Percentiles rank a stretch among this genome's conserved stretches.
These are phyloP conservation scores for Hormiphora californensis DNA, from an alignment of 37 sponge, comb jelly and placozoan species.

Conservation along the genomic window DNA sequence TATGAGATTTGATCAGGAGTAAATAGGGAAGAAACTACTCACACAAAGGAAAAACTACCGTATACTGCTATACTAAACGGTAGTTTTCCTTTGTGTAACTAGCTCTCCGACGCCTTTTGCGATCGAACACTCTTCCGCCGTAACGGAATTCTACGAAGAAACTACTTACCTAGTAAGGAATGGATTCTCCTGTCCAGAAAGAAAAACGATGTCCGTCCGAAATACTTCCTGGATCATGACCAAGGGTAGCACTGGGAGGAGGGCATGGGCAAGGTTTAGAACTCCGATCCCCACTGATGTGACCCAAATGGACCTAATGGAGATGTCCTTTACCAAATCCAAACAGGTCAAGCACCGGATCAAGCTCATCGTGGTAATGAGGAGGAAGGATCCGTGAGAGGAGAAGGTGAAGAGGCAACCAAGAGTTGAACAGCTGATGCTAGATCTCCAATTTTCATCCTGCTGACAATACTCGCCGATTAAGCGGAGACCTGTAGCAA, in stretches of 20 bases:
- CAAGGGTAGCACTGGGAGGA: neutral
- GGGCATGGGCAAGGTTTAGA: neutral
- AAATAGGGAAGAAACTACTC: too few relatives aligned
- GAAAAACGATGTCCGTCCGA: neutral
- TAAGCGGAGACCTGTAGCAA: neutral
- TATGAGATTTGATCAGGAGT: too few relatives aligned
- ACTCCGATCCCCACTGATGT: neutral
- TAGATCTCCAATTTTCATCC: slow-evolving; percentile 24
- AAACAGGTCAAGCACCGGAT: neutral
- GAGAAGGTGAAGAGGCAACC: neutral
- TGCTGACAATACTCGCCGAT: neutral
- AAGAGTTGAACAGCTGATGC: neutral
- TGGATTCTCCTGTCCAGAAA: neutral
- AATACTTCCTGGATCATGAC: neutral
- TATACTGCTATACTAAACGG: too few relatives aligned
- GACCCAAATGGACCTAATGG: neutral
- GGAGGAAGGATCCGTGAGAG: neutral
- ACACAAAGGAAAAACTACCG: too few relatives aligned
- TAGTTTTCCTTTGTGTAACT: too few relatives aligned
- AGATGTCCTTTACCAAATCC: neutral
- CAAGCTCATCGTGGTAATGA: neutral
- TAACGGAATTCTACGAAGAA: too few relatives aligned
- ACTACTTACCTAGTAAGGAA: neutral
- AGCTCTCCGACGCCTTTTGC: too few relatives aligned
- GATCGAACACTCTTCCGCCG: too few relatives aligned